Conservation (phyloP, 2,888 invertebrate species). For the Bombylius discolor region DNA sequence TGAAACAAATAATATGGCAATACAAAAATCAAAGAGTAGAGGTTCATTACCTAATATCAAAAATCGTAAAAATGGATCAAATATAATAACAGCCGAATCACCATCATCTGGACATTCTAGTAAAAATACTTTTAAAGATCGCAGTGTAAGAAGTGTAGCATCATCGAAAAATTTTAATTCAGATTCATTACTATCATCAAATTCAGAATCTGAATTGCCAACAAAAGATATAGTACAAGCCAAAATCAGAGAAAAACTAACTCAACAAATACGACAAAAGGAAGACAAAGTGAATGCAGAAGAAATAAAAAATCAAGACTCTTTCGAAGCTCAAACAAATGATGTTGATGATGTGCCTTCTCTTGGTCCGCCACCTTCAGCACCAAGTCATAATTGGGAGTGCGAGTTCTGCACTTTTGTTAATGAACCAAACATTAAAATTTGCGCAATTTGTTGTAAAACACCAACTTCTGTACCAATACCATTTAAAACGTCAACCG, state of each 20-base stretch:
- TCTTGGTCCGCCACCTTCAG: slow-evolving; percentile 38
- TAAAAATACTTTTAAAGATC: slow-evolving; percentile 6
- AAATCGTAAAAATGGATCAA: neutral
- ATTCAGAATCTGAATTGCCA: slow-evolving; percentile 29
- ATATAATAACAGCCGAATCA: neutral
- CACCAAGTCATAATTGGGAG: slow-evolving; percentile 56
- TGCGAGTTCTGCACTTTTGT: slow-evolving; percentile 86
- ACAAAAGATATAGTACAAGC: slow-evolving; percentile 34
- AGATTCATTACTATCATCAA: slow-evolving; percentile 24
- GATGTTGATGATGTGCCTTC: slow-evolving; percentile 13
- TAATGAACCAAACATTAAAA: slow-evolving; percentile 63
- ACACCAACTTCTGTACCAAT: slow-evolving; percentile 43
- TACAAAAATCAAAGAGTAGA: slow-evolving; percentile 18
- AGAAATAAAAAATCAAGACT: slow-evolving; percentile 5
- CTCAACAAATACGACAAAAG: slow-evolving; percentile 5
- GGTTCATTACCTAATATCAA: slow-evolving; percentile 16
- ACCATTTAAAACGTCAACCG: slow-evolving; percentile 1
- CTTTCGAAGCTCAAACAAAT: neutral
- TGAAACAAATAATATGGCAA: slow-evolving; percentile 21
- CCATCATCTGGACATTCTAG: slow-evolving; percentile 14
- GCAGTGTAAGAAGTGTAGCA: slow-evolving; percentile 12
- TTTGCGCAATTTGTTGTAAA: slow-evolving; percentile 78
- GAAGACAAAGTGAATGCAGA: neutral
- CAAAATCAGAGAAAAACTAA: slow-evolving; percentile 34
- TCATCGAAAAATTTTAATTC: slow-evolving; percentile 25